Evolutionary conservation across 2,113 vertebrate species (phyloP).

Genomic region (Oncorhynchus tshawytscha): DNA sequence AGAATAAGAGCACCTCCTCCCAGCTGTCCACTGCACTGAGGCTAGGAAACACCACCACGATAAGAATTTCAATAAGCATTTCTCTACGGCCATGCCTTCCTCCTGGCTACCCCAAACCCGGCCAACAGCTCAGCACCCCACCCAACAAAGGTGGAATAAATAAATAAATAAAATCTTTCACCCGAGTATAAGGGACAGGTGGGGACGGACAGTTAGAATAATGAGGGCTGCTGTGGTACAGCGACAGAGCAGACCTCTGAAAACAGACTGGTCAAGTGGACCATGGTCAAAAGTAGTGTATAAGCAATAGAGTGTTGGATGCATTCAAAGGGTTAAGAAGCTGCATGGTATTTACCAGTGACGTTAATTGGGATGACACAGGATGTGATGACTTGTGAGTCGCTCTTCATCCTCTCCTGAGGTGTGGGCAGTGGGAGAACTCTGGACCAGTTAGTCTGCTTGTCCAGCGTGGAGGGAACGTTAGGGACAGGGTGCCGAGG

Average conservation of each 20-base stretch:
- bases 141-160: too few species aligned
- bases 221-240: slow-evolving; percentile 36
- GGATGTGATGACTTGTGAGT: slow-evolving; percentile 90
- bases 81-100: too few species aligned
- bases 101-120: too few species aligned
- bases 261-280: slow-evolving; percentile 32
- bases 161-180: too few species aligned
- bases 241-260: slow-evolving; percentile 38
- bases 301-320: neutral
- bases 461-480: slow-evolving; percentile 95
- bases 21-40: too few species aligned
- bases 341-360: slow-evolving; percentile 80
- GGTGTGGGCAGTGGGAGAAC: slow-evolving; percentile 94
- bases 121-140: too few species aligned
- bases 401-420: slow-evolving; percentile 95
- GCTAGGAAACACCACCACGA: too few species aligned
- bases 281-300: too few species aligned
- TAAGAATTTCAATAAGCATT: too few species aligned
- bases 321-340: neutral
- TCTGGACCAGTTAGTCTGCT: slow-evolving; percentile 98
- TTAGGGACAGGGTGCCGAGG: slow-evolving; percentile 92
- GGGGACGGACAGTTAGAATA: too few species aligned
- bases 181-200: too few species aligned
- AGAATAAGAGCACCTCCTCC: too few species aligned
- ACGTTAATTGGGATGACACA: slow-evolving; percentile 98